Conservation (phyloP, 2,888 invertebrate species). For the Disparrhopalites patrizii region DNA sequence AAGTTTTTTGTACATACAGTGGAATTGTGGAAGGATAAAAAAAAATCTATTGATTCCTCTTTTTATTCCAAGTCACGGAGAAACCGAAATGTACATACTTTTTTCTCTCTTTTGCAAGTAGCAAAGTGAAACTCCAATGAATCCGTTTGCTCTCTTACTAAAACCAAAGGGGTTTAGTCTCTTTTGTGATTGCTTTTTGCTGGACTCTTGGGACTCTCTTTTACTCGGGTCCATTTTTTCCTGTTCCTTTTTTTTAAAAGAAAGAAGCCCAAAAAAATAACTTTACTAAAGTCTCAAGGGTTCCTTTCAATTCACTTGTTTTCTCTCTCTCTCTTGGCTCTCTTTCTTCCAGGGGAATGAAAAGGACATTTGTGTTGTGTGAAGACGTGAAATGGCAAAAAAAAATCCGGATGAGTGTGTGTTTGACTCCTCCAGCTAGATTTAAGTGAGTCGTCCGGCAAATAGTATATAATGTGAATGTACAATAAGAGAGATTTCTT, state of each 20-base stretch:
- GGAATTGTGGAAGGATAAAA: neutral
- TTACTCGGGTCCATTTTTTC: conserved; percentile 2
- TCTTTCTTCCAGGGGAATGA: too few relatives aligned
- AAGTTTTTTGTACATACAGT: neutral
- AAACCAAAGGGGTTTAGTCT: neutral
- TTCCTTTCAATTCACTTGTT: too few relatives aligned
- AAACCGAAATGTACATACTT: too few relatives aligned
- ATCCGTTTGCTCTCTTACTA: neutral
- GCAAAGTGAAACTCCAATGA: too few relatives aligned
- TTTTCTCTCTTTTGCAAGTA: neutral
- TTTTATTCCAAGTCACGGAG: too few relatives aligned
- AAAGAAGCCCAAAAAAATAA: conserved; percentile 2
- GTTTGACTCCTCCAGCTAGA: too few relatives aligned
- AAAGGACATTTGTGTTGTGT: neutral
- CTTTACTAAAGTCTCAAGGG: conserved; percentile 1
- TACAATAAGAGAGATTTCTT: conserved; percentile 28
- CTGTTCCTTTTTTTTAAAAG: conserved; percentile 6
- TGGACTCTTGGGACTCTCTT: conserved; percentile 1
- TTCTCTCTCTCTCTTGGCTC: conserved; percentile 2
- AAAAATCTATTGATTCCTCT: too few relatives aligned
- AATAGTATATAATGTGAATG: conserved; percentile 24
- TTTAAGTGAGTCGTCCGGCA: neutral
- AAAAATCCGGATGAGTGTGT: neutral
- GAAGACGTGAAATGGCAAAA: conserved; percentile 11
- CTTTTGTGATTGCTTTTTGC: conserved; percentile 2